phyloP scores from a whole-genome alignment of 1,140 invertebrate species.

The Chelonus insularis region DNA sequence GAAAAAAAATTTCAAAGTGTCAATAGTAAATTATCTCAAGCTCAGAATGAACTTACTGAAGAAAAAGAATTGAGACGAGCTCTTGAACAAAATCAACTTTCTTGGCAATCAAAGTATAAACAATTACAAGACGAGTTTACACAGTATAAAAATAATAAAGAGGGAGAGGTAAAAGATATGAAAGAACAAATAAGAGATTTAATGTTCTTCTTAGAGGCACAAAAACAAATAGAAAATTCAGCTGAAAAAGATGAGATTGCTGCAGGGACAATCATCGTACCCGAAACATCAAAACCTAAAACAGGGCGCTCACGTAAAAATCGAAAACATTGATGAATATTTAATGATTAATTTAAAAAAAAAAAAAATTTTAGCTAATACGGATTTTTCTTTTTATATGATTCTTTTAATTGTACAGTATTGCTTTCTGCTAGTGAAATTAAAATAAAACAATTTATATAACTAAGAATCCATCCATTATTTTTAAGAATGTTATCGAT shows the following conservation, averaged over 20 bases:
- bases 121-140: constrained; percentile 68
- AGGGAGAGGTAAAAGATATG: constrained; percentile 78
- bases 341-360: no score
- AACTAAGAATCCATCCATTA: no score
- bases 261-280: constrained; percentile 69
- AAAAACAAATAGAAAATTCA: constrained; percentile 68
- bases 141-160: constrained; percentile 63
- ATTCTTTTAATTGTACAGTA: no score
- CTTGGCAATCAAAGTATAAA: constrained; percentile 73
- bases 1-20: constrained; percentile 70
- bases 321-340: constrained; percentile 25
- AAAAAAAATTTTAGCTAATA: no score
- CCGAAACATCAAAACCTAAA: constrained; percentile 31
- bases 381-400: no score
- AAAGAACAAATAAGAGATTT: constrained; percentile 92
- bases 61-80: constrained; percentile 78
- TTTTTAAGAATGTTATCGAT: no score
- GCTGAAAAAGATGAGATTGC: constrained; percentile 70
- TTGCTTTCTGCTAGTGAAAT: no score
- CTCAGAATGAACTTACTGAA: constrained; percentile 72
- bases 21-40: constrained; percentile 62
- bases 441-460: no score
- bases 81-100: constrained; percentile 75
- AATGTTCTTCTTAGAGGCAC: constrained; percentile 94
- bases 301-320: constrained; percentile 22